phyloP scores from a whole-genome alignment of 64 coral and sea anemone genomes.

The Trachythela sp. region DNA sequence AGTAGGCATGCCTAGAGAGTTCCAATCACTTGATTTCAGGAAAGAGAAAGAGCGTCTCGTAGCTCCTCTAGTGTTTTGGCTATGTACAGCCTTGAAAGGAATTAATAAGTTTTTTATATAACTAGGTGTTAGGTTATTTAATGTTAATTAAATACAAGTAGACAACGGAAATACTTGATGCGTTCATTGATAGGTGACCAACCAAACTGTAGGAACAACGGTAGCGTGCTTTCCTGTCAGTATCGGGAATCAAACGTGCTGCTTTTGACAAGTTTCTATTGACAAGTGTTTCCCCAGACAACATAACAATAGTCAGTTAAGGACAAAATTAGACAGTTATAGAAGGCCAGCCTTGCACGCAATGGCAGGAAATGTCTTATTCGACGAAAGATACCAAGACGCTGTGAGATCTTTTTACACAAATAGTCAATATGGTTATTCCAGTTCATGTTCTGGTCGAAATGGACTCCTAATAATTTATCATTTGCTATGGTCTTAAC shows the following conservation, averaged over 20 bases:
- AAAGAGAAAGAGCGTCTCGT: slow-evolving; percentile 21
- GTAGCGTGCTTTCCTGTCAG: slow-evolving; percentile 31
- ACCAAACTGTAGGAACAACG: slow-evolving; percentile 43
- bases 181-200: slow-evolving; percentile 46
- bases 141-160: slow-evolving; percentile 26
- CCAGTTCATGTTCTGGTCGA: slow-evolving; percentile 29
- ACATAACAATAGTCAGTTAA: slow-evolving; percentile 37
- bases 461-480: slow-evolving; percentile 21
- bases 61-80: slow-evolving; percentile 25
- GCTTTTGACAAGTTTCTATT: slow-evolving; percentile 37
- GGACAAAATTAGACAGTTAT: slow-evolving; percentile 48
- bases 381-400: slow-evolving; percentile 38
- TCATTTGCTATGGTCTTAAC: too few relatives aligned
- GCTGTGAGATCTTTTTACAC: too few relatives aligned
- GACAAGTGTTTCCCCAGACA: slow-evolving; percentile 44
- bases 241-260: slow-evolving; percentile 31
- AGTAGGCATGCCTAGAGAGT: slow-evolving; percentile 43
- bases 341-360: slow-evolving; percentile 29
- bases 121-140: slow-evolving; percentile 27
- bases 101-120: slow-evolving; percentile 27
- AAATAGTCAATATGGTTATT: slow-evolving; percentile 34
- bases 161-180: slow-evolving; percentile 38
- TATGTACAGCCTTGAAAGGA: slow-evolving; percentile 39
- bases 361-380: slow-evolving; percentile 29
- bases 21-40: slow-evolving; percentile 31